Evolutionary conservation across 37 sponge, comb jelly and placozoan genomes (phyloP), one percentile per base, ranked within the genome.

Genomic region (Theonella swinhoei): DNA sequence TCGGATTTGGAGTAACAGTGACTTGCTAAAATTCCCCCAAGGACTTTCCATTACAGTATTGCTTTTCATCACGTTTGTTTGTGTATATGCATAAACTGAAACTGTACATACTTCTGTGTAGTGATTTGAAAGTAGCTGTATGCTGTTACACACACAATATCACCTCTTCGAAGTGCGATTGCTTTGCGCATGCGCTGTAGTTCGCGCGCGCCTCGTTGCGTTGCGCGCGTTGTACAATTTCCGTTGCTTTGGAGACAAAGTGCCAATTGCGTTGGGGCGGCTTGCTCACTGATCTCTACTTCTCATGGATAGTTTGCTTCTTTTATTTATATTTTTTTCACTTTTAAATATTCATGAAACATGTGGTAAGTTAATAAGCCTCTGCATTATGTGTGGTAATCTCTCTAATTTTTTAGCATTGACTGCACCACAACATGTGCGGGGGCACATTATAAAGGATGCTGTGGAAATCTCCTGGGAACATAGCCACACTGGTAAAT

Each of bases 391-490:
- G n/a, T n/a, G n/a, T n/a, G n/a, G n/a, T n/a, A 47, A 47, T 14
- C 54, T 47, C 54, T 47, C 7, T 14, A 47, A 7, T 14, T 17
- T 14, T 14, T 17, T 17, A 29, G 69, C 3, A 29, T 4, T 68
- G 69, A 68, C 33, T 7, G 69, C 69, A 33, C 69, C 69, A 1
- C 30, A 30, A 29, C 20, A 68, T 28, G 69, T 68, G 69, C 25
- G 34, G 25, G 72, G 74, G 75, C 1, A 41, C 4, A 26, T 83
- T 8, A 60, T 76, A 4, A 64, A 42, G 33, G 62, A 72, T 32
- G 17, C 35, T 42, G 72, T 78, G 34, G 26, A 30, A 20, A 66
- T 89, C 35, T 69, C 28, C 0, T 89, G 89, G 89, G 37, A 73
- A 19, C 80, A 87, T 28, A 29, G 3, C 3, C 25, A 59, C 29